Conservation (phyloP, 2,797 vertebrate species). For the Anabacerthia variegaticeps region DNA sequence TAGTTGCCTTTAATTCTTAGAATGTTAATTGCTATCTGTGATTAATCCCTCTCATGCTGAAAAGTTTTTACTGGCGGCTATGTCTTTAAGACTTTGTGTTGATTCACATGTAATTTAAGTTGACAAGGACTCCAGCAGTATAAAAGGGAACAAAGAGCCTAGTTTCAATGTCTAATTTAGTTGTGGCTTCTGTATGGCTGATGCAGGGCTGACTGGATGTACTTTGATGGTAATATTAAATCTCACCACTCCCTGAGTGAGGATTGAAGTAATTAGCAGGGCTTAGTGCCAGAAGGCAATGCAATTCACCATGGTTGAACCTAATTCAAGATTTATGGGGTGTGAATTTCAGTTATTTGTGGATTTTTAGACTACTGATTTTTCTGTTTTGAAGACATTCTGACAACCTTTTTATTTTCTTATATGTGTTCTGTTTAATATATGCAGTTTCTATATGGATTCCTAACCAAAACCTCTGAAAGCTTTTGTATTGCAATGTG, state of each 20-base stretch:
- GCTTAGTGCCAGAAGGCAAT: conserved; percentile 15
- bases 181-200: conserved; percentile 37
- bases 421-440: background rate
- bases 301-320: background rate
- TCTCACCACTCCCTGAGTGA: conserved; percentile 42
- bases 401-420: background rate
- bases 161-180: conserved; percentile 42
- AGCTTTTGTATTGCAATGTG: background rate
- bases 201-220: conserved; percentile 3
- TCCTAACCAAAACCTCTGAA: background rate
- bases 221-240: conserved; percentile 39
- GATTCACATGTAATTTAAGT: conserved; percentile 34
- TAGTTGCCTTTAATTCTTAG: background rate
- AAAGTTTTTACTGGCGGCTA: background rate
- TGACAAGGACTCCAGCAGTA: conserved; percentile 28
- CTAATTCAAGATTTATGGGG: conserved; percentile 35
- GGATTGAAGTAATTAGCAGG: conserved; percentile 43
- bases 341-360: conserved; percentile 42
- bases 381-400: background rate
- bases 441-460: background rate
- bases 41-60: conserved; percentile 18
- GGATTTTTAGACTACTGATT: background rate
- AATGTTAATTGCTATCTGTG: conserved; percentile 20
- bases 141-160: conserved; percentile 37
- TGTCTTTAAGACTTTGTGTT: conserved; percentile 35